Conservation (phyloP, 2,113 vertebrate species). For the Fulmarus glacialis region DNA sequence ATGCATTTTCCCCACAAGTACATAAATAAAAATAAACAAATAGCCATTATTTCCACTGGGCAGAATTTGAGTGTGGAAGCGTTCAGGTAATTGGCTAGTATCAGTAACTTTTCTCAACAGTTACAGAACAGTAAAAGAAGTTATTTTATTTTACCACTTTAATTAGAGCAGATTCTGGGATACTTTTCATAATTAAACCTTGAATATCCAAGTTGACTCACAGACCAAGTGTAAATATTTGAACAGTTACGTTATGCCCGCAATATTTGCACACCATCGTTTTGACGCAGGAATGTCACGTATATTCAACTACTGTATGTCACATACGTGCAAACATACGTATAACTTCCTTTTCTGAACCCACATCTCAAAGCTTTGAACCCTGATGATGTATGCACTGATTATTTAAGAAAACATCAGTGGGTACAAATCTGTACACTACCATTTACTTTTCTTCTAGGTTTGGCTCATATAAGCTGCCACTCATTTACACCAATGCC, state of each 20-base stretch:
- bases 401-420: background rate
- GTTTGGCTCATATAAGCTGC: background rate
- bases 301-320: background rate
- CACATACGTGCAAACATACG: rapidly evolving
- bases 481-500: background rate
- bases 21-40: background rate
- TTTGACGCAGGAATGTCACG: background rate
- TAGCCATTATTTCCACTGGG: background rate
- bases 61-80: background rate
- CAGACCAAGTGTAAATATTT: background rate
- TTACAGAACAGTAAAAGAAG: background rate
- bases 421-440: background rate
- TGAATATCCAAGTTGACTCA: background rate
- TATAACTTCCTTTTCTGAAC: background rate
- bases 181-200: background rate
- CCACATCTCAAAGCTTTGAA: background rate
- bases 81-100: background rate
- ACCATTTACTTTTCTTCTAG: background rate
- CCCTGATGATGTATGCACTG: background rate
- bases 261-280: background rate
- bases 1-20: background rate
- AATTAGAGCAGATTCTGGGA: background rate
- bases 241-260: background rate
- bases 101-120: background rate
- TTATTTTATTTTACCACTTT: background rate